A percentile compares a stretch with the other conserved stretches of the same genome.
Evolutionary conservation across 1,140 invertebrate genomes (phyloP).

Genomic region (Euglossa dilemma): DNA sequence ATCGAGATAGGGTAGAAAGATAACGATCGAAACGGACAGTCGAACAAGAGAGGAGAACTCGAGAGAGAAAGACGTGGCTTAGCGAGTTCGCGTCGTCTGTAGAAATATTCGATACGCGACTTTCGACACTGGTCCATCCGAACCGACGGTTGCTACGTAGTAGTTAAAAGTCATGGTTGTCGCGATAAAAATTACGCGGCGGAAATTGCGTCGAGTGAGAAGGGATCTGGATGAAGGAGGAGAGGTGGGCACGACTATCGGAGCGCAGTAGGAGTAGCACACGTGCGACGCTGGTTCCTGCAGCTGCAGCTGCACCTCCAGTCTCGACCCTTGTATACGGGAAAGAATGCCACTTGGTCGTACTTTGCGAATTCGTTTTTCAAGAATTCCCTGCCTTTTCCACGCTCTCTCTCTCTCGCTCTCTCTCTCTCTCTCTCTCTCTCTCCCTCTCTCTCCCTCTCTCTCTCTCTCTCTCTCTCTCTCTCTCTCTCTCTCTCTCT

Average conservation of each 20-base stretch:
- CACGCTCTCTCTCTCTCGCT: neutral
- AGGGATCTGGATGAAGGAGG: neutral
- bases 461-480: too few species aligned
- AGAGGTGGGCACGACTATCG: slow-evolving; percentile 11
- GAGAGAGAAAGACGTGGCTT: too few species aligned
- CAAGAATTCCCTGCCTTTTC: too few species aligned
- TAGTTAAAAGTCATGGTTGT: slow-evolving; percentile 48
- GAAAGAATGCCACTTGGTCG: neutral
- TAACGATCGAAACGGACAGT: neutral
- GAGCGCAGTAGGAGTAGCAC: too few species aligned
- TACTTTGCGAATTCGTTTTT: neutral
- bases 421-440: neutral
- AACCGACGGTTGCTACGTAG: too few species aligned
- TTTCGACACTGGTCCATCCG: too few species aligned
- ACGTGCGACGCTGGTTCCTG: neutral
- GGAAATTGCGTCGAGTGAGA: slow-evolving; percentile 30
- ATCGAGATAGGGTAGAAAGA: neutral
- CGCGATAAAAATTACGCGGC: slow-evolving; percentile 36
- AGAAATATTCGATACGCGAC: too few species aligned
- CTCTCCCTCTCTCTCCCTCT: neutral
- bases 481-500: neutral
- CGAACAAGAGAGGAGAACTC: neutral
- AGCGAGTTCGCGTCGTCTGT: neutral
- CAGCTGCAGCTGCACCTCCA: neutral
- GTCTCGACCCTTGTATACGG: too few species aligned